phyloP scores from a whole-genome alignment of 2,888 invertebrate genomes.

The Xestia rhomboidea region DNA sequence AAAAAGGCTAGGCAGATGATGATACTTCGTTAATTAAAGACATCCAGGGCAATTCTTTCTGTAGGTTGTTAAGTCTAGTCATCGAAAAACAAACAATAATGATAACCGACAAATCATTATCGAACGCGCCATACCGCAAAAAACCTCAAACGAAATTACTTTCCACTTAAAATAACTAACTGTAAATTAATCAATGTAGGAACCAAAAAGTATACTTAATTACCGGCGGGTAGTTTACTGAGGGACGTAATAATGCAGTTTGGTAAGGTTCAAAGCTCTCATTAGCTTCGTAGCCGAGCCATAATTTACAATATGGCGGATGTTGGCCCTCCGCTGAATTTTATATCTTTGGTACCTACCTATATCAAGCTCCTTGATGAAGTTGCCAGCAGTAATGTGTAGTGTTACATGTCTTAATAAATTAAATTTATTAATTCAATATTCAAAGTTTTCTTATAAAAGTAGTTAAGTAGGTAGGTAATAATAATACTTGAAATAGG shows the following conservation, averaged over 20 bases:
- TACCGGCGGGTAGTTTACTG: constrained; percentile 56
- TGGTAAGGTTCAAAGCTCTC: constrained; percentile 77
- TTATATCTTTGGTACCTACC: constrained; percentile 42
- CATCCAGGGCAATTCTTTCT: neutral
- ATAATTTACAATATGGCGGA: constrained; percentile 70
- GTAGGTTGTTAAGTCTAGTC: neutral
- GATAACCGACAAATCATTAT: constrained; percentile 38
- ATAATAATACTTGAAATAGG: no score
- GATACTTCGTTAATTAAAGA: neutral
- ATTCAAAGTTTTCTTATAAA: neutral
- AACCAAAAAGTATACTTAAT: constrained; percentile 64
- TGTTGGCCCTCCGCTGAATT: constrained; percentile 69
- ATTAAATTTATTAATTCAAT: neutral
- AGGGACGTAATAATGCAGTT: constrained; percentile 69
- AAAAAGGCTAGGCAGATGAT: no score
- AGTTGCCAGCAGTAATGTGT: neutral
- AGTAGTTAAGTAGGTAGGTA: no score
- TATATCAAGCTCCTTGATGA: constrained; percentile 9
- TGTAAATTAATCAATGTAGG: constrained; percentile 61
- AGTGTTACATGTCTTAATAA: neutral
- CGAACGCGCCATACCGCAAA: constrained; percentile 48
- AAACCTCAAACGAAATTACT: constrained; percentile 50
- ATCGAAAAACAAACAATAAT: constrained; percentile 27
- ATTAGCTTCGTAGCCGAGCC: constrained; percentile 71
- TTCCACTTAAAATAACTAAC: constrained; percentile 62